A percentile compares a stretch with the other conserved stretches of the same genome.
Conservation (phyloP, 2,113 vertebrate genomes). For the Xiphorhynchus elegans region DNA sequence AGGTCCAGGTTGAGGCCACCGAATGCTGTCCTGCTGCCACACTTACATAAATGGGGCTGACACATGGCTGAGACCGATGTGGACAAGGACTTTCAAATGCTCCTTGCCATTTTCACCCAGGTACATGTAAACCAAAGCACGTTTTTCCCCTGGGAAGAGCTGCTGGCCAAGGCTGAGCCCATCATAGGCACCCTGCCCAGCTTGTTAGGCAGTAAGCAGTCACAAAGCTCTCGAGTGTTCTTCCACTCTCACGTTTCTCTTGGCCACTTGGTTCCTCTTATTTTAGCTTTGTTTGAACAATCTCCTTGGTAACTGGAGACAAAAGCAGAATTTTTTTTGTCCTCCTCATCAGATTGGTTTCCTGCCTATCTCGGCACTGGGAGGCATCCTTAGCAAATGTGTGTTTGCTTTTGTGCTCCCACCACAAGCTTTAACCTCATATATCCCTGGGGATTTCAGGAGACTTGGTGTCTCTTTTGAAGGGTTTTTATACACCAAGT, state of each 20-base stretch:
- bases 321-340: conserved; percentile 67
- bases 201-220: conserved; percentile 12
- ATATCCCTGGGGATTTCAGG: neutral
- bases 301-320: conserved; percentile 77
- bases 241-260: conserved; percentile 57
- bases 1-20: neutral
- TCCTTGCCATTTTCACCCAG: neutral
- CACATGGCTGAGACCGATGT: neutral
- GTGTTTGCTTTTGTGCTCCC: neutral
- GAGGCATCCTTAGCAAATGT: neutral
- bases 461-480: neutral
- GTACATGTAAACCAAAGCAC: rapidly evolving
- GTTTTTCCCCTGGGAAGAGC: neutral
- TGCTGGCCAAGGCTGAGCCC: neutral
- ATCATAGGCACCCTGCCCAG: neutral
- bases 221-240: conserved; percentile 58
- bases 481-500: neutral
- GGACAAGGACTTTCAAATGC: neutral
- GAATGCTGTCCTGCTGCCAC: neutral
- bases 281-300: conserved; percentile 76
- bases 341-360: conserved; percentile 41
- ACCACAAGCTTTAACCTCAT: neutral
- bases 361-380: conserved; percentile 1
- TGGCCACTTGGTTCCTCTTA: conserved; percentile 63
- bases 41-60: neutral